Base-by-base conservation (phyloP, 2,797 vertebrate genomes). In the Scolopax rusticola region DNA sequence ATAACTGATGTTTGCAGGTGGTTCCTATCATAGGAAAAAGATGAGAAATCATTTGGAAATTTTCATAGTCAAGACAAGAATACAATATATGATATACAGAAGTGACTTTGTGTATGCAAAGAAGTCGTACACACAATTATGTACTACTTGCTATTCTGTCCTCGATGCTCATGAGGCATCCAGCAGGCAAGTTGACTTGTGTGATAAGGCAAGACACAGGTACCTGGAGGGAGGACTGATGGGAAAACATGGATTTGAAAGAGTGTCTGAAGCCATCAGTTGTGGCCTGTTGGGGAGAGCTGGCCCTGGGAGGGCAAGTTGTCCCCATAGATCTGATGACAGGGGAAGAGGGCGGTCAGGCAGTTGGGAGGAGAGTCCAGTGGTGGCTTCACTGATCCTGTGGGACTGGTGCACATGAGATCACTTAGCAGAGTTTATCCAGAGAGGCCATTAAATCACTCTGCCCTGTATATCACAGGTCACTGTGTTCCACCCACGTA, bases 401-500 rank as follows among this genome's bases (percentile, higher is more conserved):
- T 0, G 11, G 25, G 32, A 32, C 16, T 43, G 30, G 36, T 12
- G 32, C 25, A 1, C 0, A 0, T 30, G n/a, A 75, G 25, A 15
- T 71, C 27, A 8, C 30, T 56, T 14, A 23, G 51, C 11, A 76
- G 67, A 75, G 24, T 43, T 56, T 64, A 43, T 48, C 28, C 50
- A 40, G n/a, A 76, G 21, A 56, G 21, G 24, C 9, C 3, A 2
- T 21, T 60, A 71, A 71, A 84, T 56, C 41, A n/a, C 8, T 11
- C 32, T 23, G 38, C 50, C 23, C 48, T 32, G 30, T 27, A 11
- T 5, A 40, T 9, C 27, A 24, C 30, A 63, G 65, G 63, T 60
- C 9, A 1, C 3, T 25, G 11, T 19, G 33, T 60, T 85, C 78
- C 32, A 36, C 40, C 6, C 0, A 0, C 0, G 3, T 45, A 47